These are phyloP conservation scores for Probosciger aterrimus DNA, from an alignment of 2,113 vertebrate genomes.

Conservation along the genomic window DNA sequence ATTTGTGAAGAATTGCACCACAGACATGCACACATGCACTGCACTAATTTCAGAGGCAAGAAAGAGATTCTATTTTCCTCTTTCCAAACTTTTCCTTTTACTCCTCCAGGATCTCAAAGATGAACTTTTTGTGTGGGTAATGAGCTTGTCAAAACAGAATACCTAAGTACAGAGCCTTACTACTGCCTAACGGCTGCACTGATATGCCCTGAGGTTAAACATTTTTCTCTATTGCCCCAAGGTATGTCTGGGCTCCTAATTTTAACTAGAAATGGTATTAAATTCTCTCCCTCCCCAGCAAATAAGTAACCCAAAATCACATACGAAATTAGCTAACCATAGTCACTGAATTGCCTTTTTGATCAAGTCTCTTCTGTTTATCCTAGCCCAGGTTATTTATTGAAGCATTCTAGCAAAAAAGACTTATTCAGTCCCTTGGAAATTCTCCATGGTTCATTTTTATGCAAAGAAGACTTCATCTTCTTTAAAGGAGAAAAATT, in stretches of 20 bases:
- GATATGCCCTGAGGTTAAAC: neutral
- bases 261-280: neutral
- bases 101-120: neutral
- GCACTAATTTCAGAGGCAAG: accelerated
- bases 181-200: neutral
- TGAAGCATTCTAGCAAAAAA: constrained; percentile 30
- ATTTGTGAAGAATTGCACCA: neutral
- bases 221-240: neutral
- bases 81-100: neutral
- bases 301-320: neutral
- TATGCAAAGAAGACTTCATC: constrained; percentile 50
- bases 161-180: neutral
- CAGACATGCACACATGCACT: neutral
- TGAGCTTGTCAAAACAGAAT: neutral
- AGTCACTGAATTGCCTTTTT: neutral
- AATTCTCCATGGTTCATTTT: constrained; percentile 36
- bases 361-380: neutral
- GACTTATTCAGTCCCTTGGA: neutral
- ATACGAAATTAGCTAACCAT: neutral
- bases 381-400: neutral
- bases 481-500: constrained; percentile 32
- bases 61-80: neutral
- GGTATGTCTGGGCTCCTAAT: neutral
- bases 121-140: neutral
- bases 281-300: neutral